These are phyloP conservation scores for Leptura quadrifasciata DNA, from an alignment of 2,888 invertebrate species.

Conservation along the genomic window DNA sequence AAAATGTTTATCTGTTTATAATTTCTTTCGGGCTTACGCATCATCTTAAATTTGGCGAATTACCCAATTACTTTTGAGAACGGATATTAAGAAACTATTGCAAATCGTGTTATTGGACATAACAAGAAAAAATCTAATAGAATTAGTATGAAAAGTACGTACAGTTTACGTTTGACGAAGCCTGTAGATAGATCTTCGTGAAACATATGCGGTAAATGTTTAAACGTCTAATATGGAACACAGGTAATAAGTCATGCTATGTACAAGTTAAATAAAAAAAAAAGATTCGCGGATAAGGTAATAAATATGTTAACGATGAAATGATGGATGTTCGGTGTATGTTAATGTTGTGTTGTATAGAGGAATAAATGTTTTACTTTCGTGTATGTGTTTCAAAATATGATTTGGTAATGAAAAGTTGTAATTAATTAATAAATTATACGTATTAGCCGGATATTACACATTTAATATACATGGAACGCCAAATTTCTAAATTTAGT, in stretches of 20 bases:
- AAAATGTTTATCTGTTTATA: not conserved
- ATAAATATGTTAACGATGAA: not conserved
- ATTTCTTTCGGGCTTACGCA: not conserved
- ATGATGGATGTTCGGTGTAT: not conserved
- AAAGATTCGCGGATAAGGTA: not conserved
- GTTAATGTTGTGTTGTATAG: not conserved
- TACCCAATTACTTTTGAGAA: slow-evolving; percentile 21
- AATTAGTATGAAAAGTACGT: not conserved
- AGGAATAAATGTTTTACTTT: not conserved
- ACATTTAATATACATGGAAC: not conserved
- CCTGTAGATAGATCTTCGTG: not conserved
- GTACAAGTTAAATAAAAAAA: not conserved
- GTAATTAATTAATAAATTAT: not conserved
- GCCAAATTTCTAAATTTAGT: too few species aligned
- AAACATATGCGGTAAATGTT: not conserved
- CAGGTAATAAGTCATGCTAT: not conserved
- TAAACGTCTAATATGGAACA: not conserved
- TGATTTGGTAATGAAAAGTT: slow-evolving; percentile 3
- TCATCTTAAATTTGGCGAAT: slow-evolving; percentile 13
- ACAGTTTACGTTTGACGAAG: not conserved
- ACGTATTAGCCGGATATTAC: not conserved
- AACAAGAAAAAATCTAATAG: slow-evolving; percentile 2
- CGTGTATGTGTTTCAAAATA: not conserved
- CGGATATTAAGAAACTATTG: slow-evolving; percentile 21
- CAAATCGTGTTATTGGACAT: slow-evolving; percentile 9